These are phyloP conservation scores for Asbolus verrucosus DNA, from an alignment of 1,140 invertebrate genomes.

Conservation along the genomic window DNA sequence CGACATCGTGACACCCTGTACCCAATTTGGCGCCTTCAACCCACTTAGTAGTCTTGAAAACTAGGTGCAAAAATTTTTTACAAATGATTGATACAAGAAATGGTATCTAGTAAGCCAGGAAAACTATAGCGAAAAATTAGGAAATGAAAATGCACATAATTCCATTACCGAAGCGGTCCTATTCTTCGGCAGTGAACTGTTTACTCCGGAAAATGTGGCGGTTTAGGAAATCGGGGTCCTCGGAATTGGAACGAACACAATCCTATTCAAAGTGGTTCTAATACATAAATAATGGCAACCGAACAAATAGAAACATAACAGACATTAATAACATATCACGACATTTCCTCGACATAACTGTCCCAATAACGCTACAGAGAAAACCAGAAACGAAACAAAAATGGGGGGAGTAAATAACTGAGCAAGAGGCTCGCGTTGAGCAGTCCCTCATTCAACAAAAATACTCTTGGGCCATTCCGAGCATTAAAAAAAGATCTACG, in stretches of 20 bases:
- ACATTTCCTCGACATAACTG: slow-evolving; percentile 32
- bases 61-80: no score
- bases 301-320: slow-evolving; percentile 21
- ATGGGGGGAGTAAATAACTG: slow-evolving; percentile 22
- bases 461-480: slow-evolving; percentile 25
- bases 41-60: no score
- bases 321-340: slow-evolving; percentile 27
- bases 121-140: no score
- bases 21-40: no score
- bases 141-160: no score
- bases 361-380: slow-evolving; percentile 24
- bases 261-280: slow-evolving; percentile 13
- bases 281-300: slow-evolving; percentile 4
- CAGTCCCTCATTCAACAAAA: slow-evolving; percentile 13
- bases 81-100: no score
- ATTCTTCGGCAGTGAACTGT: no score
- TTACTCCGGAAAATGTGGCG: no score
- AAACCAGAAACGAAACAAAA: slow-evolving; percentile 33
- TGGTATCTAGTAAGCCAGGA: no score
- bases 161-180: no score
- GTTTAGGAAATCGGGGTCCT: no score
- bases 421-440: slow-evolving; percentile 1
- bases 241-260: not conserved
- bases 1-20: no score
- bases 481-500: slow-evolving; percentile 35